phyloP scores from a whole-genome alignment of 2,797 vertebrate genomes.

The Hybognathus amarus region DNA sequence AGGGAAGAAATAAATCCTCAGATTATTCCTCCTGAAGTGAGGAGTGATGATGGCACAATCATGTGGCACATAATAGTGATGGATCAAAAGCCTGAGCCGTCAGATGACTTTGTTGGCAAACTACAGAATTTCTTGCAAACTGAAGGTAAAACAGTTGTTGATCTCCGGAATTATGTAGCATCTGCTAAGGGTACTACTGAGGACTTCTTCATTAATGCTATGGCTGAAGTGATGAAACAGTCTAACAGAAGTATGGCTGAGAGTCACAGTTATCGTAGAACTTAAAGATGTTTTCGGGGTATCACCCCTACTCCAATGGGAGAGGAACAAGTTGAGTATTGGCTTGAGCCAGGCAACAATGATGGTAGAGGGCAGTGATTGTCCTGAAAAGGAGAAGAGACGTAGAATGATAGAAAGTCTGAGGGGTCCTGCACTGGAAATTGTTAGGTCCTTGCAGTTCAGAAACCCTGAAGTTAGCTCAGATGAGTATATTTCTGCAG shows the following conservation, averaged over 20 bases:
- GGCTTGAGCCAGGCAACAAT: background rate
- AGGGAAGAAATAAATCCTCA: too few relatives aligned
- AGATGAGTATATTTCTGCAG: background rate
- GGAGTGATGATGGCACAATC: background rate
- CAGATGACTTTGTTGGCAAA: background rate
- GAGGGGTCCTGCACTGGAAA: background rate
- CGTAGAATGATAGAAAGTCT: background rate
- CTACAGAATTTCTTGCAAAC: background rate
- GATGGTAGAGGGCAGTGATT: background rate
- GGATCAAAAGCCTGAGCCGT: background rate
- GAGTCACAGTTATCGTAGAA: background rate
- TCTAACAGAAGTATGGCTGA: background rate
- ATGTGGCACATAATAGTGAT: background rate
- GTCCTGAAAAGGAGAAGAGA: background rate
- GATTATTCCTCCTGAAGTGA: too few relatives aligned
- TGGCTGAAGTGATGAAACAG: background rate
- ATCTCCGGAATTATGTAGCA: background rate
- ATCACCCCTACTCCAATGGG: background rate
- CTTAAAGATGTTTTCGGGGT: background rate
- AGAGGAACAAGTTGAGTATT: background rate
- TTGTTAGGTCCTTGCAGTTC: too few relatives aligned
- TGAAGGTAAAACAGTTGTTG: background rate
- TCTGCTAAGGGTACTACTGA: background rate
- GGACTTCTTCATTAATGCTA: background rate
- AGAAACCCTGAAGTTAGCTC: background rate